phyloP scores from a whole-genome alignment of 30 jellyfish, hydroid and myxozoan species.

The Mastigias papua region DNA sequence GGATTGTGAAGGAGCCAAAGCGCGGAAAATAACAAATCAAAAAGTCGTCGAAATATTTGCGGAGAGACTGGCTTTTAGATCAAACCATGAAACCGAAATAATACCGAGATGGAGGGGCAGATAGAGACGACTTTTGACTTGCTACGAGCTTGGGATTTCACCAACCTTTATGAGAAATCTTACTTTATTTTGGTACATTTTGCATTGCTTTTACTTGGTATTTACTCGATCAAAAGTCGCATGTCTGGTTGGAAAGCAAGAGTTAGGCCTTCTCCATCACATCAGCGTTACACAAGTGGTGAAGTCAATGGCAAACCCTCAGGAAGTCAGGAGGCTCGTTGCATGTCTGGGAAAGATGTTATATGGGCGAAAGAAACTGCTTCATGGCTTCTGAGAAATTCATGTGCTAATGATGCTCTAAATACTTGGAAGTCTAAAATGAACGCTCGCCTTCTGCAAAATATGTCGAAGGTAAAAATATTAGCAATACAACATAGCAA shows the following conservation, averaged over 20 bases:
- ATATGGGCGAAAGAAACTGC: slow-evolving; percentile 47
- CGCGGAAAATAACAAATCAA: slow-evolving; percentile 35
- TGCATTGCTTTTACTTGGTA: slow-evolving; percentile 33
- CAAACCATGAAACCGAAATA: slow-evolving; percentile 2
- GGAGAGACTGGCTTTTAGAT: background rate
- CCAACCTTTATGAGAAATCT: slow-evolving; percentile 30
- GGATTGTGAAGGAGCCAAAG: slow-evolving; percentile 13
- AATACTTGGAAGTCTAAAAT: slow-evolving; percentile 53
- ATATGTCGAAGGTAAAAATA: slow-evolving; percentile 9
- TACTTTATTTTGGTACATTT: slow-evolving; percentile 35
- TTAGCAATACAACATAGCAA: background rate
- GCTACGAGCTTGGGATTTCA: slow-evolving; percentile 59
- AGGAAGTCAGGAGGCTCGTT: background rate
- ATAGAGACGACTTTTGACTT: slow-evolving; percentile 27
- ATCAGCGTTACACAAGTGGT: background rate
- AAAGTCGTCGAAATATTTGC: background rate
- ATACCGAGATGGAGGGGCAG: slow-evolving; percentile 25
- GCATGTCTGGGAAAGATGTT: background rate
- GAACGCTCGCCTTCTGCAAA: slow-evolving; percentile 43
- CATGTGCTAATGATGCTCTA: background rate
- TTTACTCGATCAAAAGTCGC: slow-evolving; percentile 30
- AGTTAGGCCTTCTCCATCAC: slow-evolving; percentile 30
- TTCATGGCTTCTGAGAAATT: slow-evolving; percentile 11
- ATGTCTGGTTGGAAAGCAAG: background rate
- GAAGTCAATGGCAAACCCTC: background rate